Evolutionary conservation across 2,113 vertebrate species (phyloP).

Genomic region (Hymenochirus boettgeri): DNA sequence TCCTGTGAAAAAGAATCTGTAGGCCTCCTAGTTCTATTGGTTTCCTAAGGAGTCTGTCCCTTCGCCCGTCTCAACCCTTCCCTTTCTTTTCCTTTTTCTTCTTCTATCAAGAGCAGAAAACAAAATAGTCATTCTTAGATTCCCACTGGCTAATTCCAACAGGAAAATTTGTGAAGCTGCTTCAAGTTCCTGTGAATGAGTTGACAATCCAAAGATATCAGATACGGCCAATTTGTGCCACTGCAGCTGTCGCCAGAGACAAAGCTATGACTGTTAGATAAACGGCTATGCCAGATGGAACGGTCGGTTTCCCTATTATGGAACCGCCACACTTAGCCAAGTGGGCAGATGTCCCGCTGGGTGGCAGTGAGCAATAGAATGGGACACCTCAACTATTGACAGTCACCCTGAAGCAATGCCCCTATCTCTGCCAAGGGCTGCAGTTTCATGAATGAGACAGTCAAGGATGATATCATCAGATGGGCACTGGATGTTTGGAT

Average conservation of each 20-base stretch:
- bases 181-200: constrained; percentile 68
- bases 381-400: constrained; percentile 48
- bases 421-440: too few relatives aligned
- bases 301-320: constrained; percentile 70
- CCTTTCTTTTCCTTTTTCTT: too few relatives aligned
- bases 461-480: too few relatives aligned
- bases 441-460: too few relatives aligned
- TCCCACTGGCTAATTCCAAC: constrained; percentile 67
- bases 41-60: too few relatives aligned
- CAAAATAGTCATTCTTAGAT: too few relatives aligned
- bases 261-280: constrained; percentile 81
- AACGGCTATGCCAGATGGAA: constrained; percentile 84
- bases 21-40: too few relatives aligned
- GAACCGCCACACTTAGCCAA: constrained; percentile 72
- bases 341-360: constrained; percentile 75
- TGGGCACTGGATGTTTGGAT: too few relatives aligned
- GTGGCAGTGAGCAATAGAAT: constrained; percentile 58
- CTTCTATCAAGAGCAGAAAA: too few relatives aligned
- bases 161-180: constrained; percentile 69
- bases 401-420: constrained; percentile 36
- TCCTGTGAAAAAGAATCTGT: too few relatives aligned
- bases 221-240: constrained; percentile 65
- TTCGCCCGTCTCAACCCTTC: too few relatives aligned
- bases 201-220: constrained; percentile 71
- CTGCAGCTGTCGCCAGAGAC: constrained; percentile 80